Base-by-base conservation (phyloP, 64 coral and sea anemone species). In the Stichodactyla helianthus region DNA sequence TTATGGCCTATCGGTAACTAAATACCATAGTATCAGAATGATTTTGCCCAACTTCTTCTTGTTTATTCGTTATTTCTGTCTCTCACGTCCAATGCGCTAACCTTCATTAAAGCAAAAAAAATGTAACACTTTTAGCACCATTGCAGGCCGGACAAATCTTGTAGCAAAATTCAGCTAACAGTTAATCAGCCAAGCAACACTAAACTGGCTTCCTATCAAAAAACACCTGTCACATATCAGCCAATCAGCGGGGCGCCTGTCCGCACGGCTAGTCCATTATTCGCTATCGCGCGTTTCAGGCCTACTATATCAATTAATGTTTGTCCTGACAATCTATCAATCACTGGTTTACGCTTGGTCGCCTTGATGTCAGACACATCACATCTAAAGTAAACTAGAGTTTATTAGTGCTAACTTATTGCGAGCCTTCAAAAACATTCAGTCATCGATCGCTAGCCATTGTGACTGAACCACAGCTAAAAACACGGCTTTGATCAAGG, bases 251-350 rank as follows among this genome's bases (percentile, higher is more conserved):
- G 4, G 15, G 44, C 16, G 74, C 16, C 22, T 87, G 56, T 62
- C 35, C 54, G 71, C 55, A 84, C 78, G 83, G 89, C 91, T 62
- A 97, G 91, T 97, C 94, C 88, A 97, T 97, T 97, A 97, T 97
- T 93, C 91, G 91, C 91, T 88, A 87, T 93, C 79, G 82, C 60
- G 79, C 84, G 89, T 93, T 95, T 92, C 91, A 82, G 87, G 88
- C 82, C 91, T 97, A 97, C 94, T 97, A 97, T 93, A 97, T 97
- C 88, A 97, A 97, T 97, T 97, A 90, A 97, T 97, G 88, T 85
- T 97, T 97, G 94, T 84, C 25, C 50, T 89, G 91, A 93, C 87
- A 93, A 64, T 70, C 86, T 57, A 88, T 97, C 94, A 97, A 93
- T 97, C 94, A 93, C 60, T n/a, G 52, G 87, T 86, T 93, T 88